A percentile compares a stretch with the other conserved stretches of the same genome.
Conservation (phyloP, 2,113 vertebrate species). For the Megalops atlanticus region DNA sequence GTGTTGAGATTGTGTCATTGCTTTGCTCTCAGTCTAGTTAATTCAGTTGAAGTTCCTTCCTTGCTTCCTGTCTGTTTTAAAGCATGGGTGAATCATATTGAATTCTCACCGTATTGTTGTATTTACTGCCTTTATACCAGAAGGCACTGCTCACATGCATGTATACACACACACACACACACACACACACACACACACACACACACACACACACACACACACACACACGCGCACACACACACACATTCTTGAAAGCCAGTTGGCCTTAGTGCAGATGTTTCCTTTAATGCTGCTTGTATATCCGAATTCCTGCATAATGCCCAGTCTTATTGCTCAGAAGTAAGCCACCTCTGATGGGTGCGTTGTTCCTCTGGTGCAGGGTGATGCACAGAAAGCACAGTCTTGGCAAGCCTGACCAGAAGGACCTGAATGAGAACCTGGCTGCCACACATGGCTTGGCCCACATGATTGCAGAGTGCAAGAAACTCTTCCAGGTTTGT, state of each 20-base stretch:
- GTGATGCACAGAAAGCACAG: conserved; percentile 94
- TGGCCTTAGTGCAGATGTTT: neutral
- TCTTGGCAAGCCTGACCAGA: conserved; percentile 92
- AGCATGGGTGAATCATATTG: too few species aligned
- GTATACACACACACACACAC: too few species aligned
- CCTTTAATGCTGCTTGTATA: neutral
- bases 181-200: neutral
- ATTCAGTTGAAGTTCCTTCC: too few species aligned
- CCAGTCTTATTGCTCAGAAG: neutral
- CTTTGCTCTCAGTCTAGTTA: too few species aligned
- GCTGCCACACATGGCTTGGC: conserved; percentile 91
- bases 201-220: neutral
- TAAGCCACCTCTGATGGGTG: neutral
- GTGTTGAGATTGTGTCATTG: too few species aligned
- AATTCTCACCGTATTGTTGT: too few species aligned
- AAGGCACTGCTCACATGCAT: too few species aligned
- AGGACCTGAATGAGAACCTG: conserved; percentile 94
- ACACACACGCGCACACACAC: neutral
- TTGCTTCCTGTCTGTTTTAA: too few species aligned
- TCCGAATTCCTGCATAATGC: neutral
- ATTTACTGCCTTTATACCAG: too few species aligned
- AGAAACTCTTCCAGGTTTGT: conserved; percentile 91
- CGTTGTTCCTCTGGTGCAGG: conserved; percentile 64
- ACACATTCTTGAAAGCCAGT: neutral
- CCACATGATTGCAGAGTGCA: conserved; percentile 95